These are phyloP conservation scores for silkworm (Bombyx mori) DNA, from an alignment of 1,140 invertebrate genomes.

Conservation along the genomic window ASM3026992v2 NC_085126.1:5969001-5969500, in stretches of 20 bases:
- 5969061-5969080: too few species aligned
- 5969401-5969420: slow-evolving; percentile 78
- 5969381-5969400: slow-evolving; percentile 78
- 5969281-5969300: slow-evolving; percentile 72
- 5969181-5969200: background rate
- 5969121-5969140: too few species aligned
- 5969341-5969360: slow-evolving; percentile 75
- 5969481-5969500: slow-evolving; percentile 78
- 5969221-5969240: slow-evolving; percentile 65
- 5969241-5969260: slow-evolving; percentile 77
- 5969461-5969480: slow-evolving; percentile 71
- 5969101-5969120: too few species aligned
- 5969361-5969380: slow-evolving; percentile 75
- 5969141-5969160: too few species aligned
- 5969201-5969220: slow-evolving; percentile 64
- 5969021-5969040: too few species aligned
- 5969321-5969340: slow-evolving; percentile 77
- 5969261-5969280: slow-evolving; percentile 74
- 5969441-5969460: slow-evolving; percentile 79
- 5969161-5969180: too few species aligned
- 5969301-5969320: slow-evolving; percentile 78
- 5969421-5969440: slow-evolving; percentile 73
- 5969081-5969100: too few species aligned
- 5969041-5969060: too few species aligned
- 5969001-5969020: too few species aligned